Evolutionary conservation across 1,140 invertebrate species (phyloP), one percentile per base, ranked within the genome.

Genomic region (Drosophila pectinifera): DNA sequence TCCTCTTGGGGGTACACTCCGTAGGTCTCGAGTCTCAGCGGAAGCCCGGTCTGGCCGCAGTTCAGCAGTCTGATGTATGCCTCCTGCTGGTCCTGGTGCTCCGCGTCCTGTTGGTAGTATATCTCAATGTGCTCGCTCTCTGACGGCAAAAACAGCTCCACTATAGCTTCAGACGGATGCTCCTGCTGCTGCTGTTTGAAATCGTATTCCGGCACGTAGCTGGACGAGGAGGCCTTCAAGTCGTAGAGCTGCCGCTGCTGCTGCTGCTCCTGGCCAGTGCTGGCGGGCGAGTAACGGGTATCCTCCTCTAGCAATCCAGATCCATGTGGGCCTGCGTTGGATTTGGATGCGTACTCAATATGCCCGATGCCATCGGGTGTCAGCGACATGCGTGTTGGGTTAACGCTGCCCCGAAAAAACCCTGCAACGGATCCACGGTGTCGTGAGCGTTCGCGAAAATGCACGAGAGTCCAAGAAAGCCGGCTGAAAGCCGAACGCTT

Each of bases 331-430:
- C 22, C 58, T 14, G 11, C 31, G 0, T 16, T 13, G 31, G 22
- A 8, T 13, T 10, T 6, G 8, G 5, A 11, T 38, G 31, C 4
- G 22, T 51, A 8, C 48, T 16, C 31, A 18, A 11, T 18, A 4
- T 38, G 31, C 13, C n/a, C 58, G 34, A 36, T 7, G 13, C 24
- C 22, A 24, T 58, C n/a, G 31, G 22, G 16, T 39, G 10, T 6
- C 22, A 13, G 22, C 58, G 51, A 57, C 58, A 61, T 61, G 22
- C 58, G 58, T 61, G 6, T 55, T 24, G 20, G n/a, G 10, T n/a
- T 38, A 5, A 16, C 13, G 31, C 7, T 38, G 4, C 5, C 31
- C 13, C 16, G 13, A 14, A 36, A 0, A 14, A 20, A 20, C 1
- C 3, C 49, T 36, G 31, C 13, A 36, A 22, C 7, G 4, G n/a